Conservation (phyloP, 2,888 invertebrate species). For the Metellina segmentata region DNA sequence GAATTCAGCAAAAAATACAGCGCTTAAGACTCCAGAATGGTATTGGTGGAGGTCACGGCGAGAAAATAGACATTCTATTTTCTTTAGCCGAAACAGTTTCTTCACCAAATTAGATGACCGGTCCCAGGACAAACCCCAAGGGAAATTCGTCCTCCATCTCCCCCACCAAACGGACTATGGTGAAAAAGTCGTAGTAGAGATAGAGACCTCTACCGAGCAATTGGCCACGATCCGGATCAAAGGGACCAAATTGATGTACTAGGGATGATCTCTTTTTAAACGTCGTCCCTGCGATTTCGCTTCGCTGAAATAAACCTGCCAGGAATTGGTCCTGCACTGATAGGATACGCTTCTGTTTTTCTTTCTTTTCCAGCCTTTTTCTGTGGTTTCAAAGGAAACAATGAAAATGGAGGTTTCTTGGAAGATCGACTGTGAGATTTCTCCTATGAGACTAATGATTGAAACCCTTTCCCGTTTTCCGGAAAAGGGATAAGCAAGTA, state of each 20-base stretch:
- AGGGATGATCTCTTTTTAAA: conserved; percentile 57
- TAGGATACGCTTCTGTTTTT: background rate
- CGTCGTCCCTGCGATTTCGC: conserved; percentile 22
- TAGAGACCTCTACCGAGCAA: conserved; percentile 34
- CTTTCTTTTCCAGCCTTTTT: background rate
- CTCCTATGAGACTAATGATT: conserved; percentile 29
- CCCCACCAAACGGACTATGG: background rate
- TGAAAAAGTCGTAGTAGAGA: background rate
- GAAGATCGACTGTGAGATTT: conserved; percentile 15
- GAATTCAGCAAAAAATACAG: background rate
- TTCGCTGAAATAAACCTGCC: conserved; percentile 17
- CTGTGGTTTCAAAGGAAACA: conserved; percentile 34
- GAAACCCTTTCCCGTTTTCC: background rate
- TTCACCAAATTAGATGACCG: conserved; percentile 58
- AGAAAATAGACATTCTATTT: conserved; percentile 49
- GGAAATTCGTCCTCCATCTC: conserved; percentile 17
- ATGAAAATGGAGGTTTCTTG: background rate
- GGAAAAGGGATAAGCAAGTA: background rate
- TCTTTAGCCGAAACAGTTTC: conserved; percentile 53
- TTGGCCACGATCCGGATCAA: conserved; percentile 60
- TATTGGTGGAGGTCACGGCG: background rate
- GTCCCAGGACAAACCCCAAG: conserved; percentile 29
- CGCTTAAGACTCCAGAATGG: background rate
- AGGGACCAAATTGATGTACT: conserved; percentile 49
- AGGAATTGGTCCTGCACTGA: conserved; percentile 5